phyloP scores from a whole-genome alignment of 1,140 invertebrate species.

The Chironomus tepperi region DNA sequence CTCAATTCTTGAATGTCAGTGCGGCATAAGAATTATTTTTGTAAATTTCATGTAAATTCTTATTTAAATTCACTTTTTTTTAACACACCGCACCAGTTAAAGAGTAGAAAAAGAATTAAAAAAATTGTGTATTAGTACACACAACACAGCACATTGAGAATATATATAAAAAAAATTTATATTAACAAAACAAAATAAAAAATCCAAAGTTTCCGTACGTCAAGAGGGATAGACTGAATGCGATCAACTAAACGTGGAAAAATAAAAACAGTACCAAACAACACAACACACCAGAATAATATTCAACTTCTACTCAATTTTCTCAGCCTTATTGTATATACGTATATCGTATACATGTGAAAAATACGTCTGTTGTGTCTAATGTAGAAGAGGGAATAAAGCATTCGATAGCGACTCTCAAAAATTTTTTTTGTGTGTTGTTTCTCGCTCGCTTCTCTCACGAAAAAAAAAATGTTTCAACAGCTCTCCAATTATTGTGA shows the following conservation, averaged over 20 bases:
- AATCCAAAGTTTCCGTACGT: neutral
- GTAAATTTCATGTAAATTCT: neutral
- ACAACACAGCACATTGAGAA: neutral
- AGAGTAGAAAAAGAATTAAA: neutral
- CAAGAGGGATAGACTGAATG: constrained; percentile 11
- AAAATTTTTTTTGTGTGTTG: neutral
- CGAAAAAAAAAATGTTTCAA: neutral
- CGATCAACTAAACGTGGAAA: constrained; percentile 12
- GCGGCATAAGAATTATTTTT: neutral
- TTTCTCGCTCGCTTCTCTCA: neutral
- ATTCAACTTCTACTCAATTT: neutral
- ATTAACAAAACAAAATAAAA: neutral
- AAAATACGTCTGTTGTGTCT: no score
- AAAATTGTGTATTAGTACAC: neutral
- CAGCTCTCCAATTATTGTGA: neutral
- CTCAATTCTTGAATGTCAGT: neutral
- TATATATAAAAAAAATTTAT: no score
- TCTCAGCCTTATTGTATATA: neutral
- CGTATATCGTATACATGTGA: no score
- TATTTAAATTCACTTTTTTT: no score
- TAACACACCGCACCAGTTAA: neutral
- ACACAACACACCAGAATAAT: neutral
- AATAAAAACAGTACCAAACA: constrained; percentile 14
- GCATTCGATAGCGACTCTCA: neutral
- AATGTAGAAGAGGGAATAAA: no score